phyloP scores from a whole-genome alignment of 2,113 vertebrate genomes.

The Peromyscus maniculatus region DNA sequence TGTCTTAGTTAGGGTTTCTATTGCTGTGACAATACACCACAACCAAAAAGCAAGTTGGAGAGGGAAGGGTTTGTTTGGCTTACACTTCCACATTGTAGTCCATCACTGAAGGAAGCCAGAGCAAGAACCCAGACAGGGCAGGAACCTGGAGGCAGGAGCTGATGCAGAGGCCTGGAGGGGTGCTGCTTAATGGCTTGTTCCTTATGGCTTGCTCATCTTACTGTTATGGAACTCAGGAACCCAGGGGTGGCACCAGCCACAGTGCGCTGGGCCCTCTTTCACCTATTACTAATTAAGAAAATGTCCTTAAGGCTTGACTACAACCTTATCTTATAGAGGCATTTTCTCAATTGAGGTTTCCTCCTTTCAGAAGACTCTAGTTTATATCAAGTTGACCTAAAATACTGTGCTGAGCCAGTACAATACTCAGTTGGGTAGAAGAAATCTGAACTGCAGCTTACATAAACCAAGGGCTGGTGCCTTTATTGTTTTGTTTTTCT shows the following conservation, averaged over 20 bases:
- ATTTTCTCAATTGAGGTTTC: not conserved
- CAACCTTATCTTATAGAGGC: not conserved
- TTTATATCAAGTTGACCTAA: too few relatives aligned
- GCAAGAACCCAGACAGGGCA: not conserved
- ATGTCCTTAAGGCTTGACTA: not conserved
- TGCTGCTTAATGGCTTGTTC: not conserved
- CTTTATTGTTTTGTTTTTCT: not conserved
- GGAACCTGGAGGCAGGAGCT: not conserved
- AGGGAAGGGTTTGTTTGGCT: not conserved
- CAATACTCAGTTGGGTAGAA: not conserved
- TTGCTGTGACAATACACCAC: not conserved
- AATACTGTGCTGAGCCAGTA: too few relatives aligned
- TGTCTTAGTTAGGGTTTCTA: not conserved
- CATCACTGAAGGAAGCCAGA: not conserved
- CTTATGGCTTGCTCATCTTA: not conserved
- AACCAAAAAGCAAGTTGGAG: not conserved
- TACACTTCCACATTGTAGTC: not conserved
- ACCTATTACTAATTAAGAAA: not conserved
- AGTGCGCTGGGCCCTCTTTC: not conserved
- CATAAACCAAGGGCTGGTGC: not conserved
- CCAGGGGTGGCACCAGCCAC: not conserved
- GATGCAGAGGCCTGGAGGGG: not conserved
- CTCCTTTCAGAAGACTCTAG: too few relatives aligned
- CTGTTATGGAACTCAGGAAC: not conserved
- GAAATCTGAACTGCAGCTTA: not conserved